Conservation (phyloP, 2,113 vertebrate genomes). For the Vanacampus margaritifer region DNA sequence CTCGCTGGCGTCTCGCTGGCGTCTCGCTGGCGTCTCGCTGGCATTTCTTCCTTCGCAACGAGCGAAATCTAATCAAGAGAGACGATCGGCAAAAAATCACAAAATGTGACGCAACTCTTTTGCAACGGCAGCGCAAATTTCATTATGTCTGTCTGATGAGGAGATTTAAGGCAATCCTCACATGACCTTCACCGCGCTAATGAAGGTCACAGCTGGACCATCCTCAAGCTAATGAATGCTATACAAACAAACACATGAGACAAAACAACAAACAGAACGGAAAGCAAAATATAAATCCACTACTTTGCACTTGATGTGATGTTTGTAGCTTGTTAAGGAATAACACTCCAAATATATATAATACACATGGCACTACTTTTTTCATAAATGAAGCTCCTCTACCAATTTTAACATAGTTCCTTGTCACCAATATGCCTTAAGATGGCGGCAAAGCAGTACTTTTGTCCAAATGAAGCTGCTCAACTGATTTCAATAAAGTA, state of each 20-base stretch:
- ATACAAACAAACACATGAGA: not conserved
- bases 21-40: not conserved
- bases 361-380: too few species aligned
- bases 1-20: not conserved
- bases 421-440: too few species aligned
- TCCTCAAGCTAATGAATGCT: not conserved
- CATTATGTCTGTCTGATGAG: not conserved
- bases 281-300: too few species aligned
- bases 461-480: too few species aligned
- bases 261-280: too few species aligned
- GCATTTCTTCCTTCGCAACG: not conserved
- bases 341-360: too few species aligned
- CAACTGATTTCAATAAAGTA: too few species aligned
- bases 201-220: not conserved
- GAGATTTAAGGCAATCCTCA: not conserved
- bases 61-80: slow-evolving; percentile 6
- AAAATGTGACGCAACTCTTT: not conserved
- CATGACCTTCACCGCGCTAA: not conserved
- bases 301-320: too few species aligned
- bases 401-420: too few species aligned
- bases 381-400: too few species aligned
- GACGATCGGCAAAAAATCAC: not conserved
- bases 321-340: too few species aligned
- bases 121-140: not conserved
- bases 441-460: too few species aligned